Evolutionary conservation across 2,888 invertebrate genomes (phyloP), one percentile per base, ranked within the genome.

Genomic region (Drosophila peninsularis): DNA sequence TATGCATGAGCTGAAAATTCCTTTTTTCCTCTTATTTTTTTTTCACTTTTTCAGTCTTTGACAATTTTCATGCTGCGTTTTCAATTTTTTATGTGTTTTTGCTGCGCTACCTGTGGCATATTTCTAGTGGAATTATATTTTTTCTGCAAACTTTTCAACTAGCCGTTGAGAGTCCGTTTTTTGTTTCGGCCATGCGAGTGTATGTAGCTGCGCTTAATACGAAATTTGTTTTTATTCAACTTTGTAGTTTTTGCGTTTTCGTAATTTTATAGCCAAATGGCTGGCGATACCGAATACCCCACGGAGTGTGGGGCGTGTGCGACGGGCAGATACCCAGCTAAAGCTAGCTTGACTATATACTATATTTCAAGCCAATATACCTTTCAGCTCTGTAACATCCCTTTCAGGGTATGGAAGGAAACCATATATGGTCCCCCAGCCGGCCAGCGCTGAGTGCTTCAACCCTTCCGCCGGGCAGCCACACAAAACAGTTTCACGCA

Each of bases 1-100:
- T 72, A 60, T 62, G 64, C 73, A 77, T 61, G 65, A 61, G 62
- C 45, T 68, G 54, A 30, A 45, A 37, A 52, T 52, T 36, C 50
- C n/a, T 5, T 21, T 50, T 21, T 32, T 0, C n/a, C n/a, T n/a
- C n/a, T n/a, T n/a, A n/a, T n/a, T n/a, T 11, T 5, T 19, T 17
- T 11, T 9, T 5, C 5, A 34, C 13, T 50, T 53, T 36, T 49
- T 41, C 10, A 27, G 45, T 39, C 62, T 56, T 21, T 19, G 19
- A 37, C 64, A 62, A 65, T 41, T 57, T 71, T 42, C 62, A 27
- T 50, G 50, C 45, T 63, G 57, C 27, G 45, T 17, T 62, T 73
- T 50, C 14, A 13, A 78, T 78, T 47, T 76, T 70, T 70, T 60
- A 19, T 62, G 36, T 21, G 64, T n/a, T 13, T 32, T 32, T 17